Base-by-base conservation (phyloP, 2,888 invertebrate genomes). In the Dicyrtomina minuta region DNA sequence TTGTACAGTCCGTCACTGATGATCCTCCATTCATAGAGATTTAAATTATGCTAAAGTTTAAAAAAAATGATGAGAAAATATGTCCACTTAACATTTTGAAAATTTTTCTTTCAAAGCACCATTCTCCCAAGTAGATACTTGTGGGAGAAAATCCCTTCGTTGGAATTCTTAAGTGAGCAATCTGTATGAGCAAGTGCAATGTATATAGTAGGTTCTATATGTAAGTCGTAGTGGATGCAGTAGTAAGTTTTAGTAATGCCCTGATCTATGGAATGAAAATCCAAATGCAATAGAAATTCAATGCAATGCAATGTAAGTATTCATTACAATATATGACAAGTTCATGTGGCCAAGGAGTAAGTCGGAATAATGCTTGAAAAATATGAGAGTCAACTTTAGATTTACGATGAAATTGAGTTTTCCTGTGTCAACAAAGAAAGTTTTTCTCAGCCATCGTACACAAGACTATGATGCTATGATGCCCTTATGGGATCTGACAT, bases 361-460 rank as follows among this genome's bases (percentile, higher is more conserved):
- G 13, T n/a, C 3, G 46, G 46, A 46, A 46, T 46, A 12, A 12
- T 62, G 27, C 15, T 26, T 26, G 13, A 39, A 24, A 17, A 46
- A 51, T 26, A 27, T 33, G 39, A 64, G 64, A 44, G 61, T 46
- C 39, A 58, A 26, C 20, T 43, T 17, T 44, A 27, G 61, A 61
- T 61, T 61, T 62, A 66, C n/a, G 39, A 59, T 67, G 66, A 59
- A 59, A 59, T 61, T 27, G 53, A 49, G 59, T 60, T 61, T 66
- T 60, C 68, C 53, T 68, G 26, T 68, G 68, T 68, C 68, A 68
- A 68, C 68, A 68, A 68, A 61, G 39, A 66, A 66, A 66, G 66
- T 66, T 55, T 66, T 66, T 66, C 51, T 51, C 56, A 55, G 17
- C 41, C 24, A 24, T 27, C n/a, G n/a, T n/a, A n/a, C n/a, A n/a